A percentile compares a stretch with the other conserved stretches of the same genome.
Evolutionary conservation across 2,888 invertebrate species (phyloP).

Genomic region (Drosophila nr. medialis): DNA sequence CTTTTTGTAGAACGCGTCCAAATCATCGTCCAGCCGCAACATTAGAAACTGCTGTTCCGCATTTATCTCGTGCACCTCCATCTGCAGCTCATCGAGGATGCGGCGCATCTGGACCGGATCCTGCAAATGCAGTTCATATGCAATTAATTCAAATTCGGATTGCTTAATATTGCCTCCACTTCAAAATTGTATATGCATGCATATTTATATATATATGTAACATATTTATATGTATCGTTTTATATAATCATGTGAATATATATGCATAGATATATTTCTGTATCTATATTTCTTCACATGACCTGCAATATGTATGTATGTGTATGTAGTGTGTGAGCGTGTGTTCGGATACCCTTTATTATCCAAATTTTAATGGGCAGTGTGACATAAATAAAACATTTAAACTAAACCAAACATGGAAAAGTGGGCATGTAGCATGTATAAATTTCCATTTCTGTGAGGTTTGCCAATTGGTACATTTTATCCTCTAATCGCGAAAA

Average conservation of each 20-base stretch:
- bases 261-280: too few relatives aligned
- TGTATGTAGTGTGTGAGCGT: background rate
- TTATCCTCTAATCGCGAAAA: background rate
- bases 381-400: too few relatives aligned
- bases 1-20: slow-evolving; percentile 76
- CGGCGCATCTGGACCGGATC: slow-evolving; percentile 76
- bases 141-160: background rate
- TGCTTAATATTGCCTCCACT: background rate
- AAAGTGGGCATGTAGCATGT: background rate
- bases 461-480: background rate
- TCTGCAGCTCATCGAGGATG: slow-evolving; percentile 81
- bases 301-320: background rate
- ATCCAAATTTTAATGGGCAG: too few relatives aligned
- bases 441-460: background rate
- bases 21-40: slow-evolving; percentile 70
- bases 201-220: background rate
- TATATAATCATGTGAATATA: too few relatives aligned
- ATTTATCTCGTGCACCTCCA: slow-evolving; percentile 83
- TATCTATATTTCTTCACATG: too few relatives aligned
- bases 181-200: background rate
- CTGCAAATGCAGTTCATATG: slow-evolving; percentile 40
- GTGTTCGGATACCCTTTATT: too few relatives aligned
- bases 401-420: background rate
- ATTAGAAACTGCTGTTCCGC: slow-evolving; percentile 81
- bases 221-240: too few relatives aligned